Conservation (phyloP, 37 sponge, comb jelly and placozoan species). For the Beroe forskalii region DNA sequence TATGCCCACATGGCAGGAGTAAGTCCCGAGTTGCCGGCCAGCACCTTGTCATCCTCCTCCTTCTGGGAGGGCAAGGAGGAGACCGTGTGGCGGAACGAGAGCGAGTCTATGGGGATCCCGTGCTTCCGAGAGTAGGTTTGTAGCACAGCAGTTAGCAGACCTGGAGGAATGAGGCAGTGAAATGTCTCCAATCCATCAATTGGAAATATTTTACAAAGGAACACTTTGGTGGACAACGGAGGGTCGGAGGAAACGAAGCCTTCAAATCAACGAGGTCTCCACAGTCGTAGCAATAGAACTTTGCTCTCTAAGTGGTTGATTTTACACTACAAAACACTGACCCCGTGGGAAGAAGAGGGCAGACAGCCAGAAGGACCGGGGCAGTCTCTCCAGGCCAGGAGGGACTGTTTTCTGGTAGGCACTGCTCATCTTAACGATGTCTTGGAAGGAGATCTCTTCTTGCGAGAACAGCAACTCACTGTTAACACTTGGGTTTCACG, state of each 20-base stretch:
- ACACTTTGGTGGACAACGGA: too few relatives aligned
- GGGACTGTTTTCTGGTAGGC: conserved; percentile 44
- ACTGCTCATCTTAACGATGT: conserved; percentile 62
- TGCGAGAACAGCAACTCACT: background rate
- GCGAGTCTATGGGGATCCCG: conserved; percentile 91
- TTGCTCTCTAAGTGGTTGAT: too few relatives aligned
- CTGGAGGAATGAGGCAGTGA: background rate
- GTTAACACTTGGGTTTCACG: conserved; percentile 50
- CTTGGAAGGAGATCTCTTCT: conserved; percentile 37
- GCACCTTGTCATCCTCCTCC: conserved; percentile 70
- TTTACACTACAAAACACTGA: too few relatives aligned
- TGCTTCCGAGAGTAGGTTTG: conserved; percentile 97
- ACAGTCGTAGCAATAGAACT: too few relatives aligned
- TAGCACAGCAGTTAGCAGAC: conserved; percentile 92
- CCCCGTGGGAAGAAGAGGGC: conserved; percentile 99
- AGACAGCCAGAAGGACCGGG: conserved; percentile 92
- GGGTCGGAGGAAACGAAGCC: too few relatives aligned
- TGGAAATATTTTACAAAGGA: too few relatives aligned
- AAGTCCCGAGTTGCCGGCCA: conserved; percentile 5
- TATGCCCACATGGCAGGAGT: conserved; percentile 51
- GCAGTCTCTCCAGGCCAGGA: conserved; percentile 49
- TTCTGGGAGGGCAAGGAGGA: conserved; percentile 71
- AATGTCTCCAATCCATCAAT: too few relatives aligned
- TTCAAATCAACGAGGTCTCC: too few relatives aligned
- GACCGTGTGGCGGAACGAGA: conserved; percentile 78